Evolutionary conservation across 2,797 vertebrate genomes (phyloP), one percentile per base, ranked within the genome.

Genomic region (Pseudochirops corinnae): DNA sequence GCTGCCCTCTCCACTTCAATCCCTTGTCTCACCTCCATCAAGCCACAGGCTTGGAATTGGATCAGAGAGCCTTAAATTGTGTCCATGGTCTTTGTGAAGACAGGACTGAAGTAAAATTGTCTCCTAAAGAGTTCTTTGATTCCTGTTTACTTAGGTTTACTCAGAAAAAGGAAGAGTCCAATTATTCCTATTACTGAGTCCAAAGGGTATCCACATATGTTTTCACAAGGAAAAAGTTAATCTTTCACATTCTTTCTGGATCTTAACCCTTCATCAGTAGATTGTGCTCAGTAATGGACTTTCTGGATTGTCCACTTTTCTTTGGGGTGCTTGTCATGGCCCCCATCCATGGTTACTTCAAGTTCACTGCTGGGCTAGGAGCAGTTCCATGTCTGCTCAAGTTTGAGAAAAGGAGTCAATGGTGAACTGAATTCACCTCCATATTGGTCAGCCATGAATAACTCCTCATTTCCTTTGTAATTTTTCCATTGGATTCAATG

Each of bases 401-500:
- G 10, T 0, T 95, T 97, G 55, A 9, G 55, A 93, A 94, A 56
- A 46, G 93, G 91, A 97, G 52, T 13, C 94, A 74, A 90, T 97
- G 31, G 92, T 98, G 95, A 90, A 7, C 92, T 96, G 58, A 58
- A 67, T 11, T 95, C 95, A 90, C 91, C 82, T 96, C 94, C 74
- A 29, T 90, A 13, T 56, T 94, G 91, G 90, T 62, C 95, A 91
- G 11, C 14, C 29, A 0, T 3, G 4, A 67, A 91, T 56, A 28
- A 87, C 93, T 95, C 94, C 67, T 94, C 92, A 62, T 91, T 46
- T 21, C 55, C 91, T 95, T 96, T 95, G 90, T 94, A 94, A 93
- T 95, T 97, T 95, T 94, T 87, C 67, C 67, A 1, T 95, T 97
- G 94, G 60, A 90, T 95, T 94, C 74, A 97, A 93, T 92, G 56